phyloP scores from a whole-genome alignment of 2,797 vertebrate genomes.

The Pipistrellus pipistrellus region DNA sequence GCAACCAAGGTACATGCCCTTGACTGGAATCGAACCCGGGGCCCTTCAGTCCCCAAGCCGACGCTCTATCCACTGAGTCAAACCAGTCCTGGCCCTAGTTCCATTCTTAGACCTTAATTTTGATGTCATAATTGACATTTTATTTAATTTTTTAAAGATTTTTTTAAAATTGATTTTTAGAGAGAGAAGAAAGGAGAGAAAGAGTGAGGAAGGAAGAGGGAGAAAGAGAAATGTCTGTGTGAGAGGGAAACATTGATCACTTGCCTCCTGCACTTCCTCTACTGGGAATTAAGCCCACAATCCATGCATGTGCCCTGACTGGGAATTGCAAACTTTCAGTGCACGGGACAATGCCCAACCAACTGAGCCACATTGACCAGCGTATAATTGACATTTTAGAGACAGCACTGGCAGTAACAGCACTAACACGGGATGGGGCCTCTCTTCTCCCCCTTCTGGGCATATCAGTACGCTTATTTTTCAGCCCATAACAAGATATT shows the following conservation, averaged over 20 bases:
- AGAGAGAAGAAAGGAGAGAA: not conserved
- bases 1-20: too few relatives aligned
- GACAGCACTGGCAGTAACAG: not conserved
- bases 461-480: not conserved
- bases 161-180: not conserved
- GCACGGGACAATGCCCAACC: not conserved
- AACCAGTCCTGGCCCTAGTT: too few relatives aligned
- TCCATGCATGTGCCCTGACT: not conserved
- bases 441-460: not conserved
- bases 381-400: not conserved
- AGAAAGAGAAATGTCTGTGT: not conserved
- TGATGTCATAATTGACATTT: not conserved
- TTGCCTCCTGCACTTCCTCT: not conserved
- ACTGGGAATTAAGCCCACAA: not conserved
- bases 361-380: not conserved
- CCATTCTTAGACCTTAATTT: not conserved
- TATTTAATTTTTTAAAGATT: not conserved
- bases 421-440: fast-evolving
- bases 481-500: not conserved
- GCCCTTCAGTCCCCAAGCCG: too few relatives aligned
- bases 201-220: not conserved
- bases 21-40: too few relatives aligned
- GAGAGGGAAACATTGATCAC: not conserved
- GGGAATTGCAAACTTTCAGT: not conserved
- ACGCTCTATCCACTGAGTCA: too few relatives aligned